Conservation (phyloP, 2,113 vertebrate species). For the Hydrolagus affinis region DNA sequence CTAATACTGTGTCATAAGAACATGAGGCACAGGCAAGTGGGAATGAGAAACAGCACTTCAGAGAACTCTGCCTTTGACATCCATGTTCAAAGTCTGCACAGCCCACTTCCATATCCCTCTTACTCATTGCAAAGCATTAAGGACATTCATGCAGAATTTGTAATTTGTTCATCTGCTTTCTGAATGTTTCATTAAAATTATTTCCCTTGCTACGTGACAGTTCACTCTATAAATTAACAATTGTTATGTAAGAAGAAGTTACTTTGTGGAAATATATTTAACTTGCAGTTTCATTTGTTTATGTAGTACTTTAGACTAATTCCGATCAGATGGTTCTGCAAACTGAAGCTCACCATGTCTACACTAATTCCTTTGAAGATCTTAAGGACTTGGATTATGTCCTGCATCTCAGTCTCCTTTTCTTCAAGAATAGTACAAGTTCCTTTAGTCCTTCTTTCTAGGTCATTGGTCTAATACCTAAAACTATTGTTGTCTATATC, state of each 20-base stretch:
- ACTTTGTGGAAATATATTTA: neutral
- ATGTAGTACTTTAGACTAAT: neutral
- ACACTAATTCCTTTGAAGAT: neutral
- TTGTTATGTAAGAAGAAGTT: neutral
- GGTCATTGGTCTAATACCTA: neutral
- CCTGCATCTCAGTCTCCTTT: neutral
- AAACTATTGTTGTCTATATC: too few relatives aligned
- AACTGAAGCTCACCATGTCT: neutral
- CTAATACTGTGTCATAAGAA: too few relatives aligned
- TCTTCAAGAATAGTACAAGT: neutral
- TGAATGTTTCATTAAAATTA: neutral
- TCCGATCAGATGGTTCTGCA: neutral
- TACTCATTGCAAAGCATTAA: too few relatives aligned
- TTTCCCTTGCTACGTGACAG: neutral
- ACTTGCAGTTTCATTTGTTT: neutral
- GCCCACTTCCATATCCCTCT: too few relatives aligned
- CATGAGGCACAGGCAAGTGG: too few relatives aligned
- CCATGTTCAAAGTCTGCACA: too few relatives aligned
- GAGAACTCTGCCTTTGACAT: too few relatives aligned
- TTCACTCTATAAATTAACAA: neutral
- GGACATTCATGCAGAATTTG: neutral
- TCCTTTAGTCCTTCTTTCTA: neutral
- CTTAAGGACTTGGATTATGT: neutral
- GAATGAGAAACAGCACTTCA: too few relatives aligned
- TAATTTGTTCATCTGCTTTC: neutral